phyloP scores from a whole-genome alignment of 2,113 vertebrate genomes.

The Sardina pilchardus region DNA sequence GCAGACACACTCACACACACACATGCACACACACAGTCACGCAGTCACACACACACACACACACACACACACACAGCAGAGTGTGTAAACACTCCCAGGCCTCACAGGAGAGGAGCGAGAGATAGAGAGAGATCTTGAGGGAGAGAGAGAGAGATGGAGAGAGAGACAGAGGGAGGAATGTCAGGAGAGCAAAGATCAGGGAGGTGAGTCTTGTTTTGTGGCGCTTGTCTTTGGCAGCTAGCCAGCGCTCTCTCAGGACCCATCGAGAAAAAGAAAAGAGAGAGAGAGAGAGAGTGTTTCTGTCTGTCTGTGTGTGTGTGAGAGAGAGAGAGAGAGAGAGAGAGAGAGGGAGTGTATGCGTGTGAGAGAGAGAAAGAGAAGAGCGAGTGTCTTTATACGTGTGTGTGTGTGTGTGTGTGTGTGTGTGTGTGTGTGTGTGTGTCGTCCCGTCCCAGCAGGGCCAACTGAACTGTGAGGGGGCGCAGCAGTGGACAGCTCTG shows the following conservation, averaged over 20 bases:
- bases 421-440: not conserved
- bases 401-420: conserved; percentile 7
- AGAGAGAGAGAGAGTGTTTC: too few relatives aligned
- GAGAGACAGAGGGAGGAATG: not conserved
- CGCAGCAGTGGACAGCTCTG: conserved; percentile 5
- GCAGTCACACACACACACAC: too few relatives aligned
- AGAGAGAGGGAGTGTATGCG: not conserved
- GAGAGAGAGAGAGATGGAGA: not conserved
- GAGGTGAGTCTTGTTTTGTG: not conserved
- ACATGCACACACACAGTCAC: too few relatives aligned
- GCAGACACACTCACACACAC: too few relatives aligned
- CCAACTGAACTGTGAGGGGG: not conserved
- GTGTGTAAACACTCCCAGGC: too few relatives aligned
- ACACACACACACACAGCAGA: too few relatives aligned
- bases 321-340: too few relatives aligned
- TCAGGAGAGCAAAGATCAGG: not conserved
- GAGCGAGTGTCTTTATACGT: not conserved
- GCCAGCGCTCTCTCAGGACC: not conserved
- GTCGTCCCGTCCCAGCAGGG: not conserved
- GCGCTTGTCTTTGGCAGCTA: not conserved
- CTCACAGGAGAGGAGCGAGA: too few relatives aligned
- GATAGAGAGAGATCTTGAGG: not conserved
- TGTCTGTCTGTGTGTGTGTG: too few relatives aligned
- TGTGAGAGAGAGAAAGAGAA: too few relatives aligned
- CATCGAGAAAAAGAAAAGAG: not conserved